phyloP scores from a whole-genome alignment of 1,140 invertebrate genomes.

The Caerostris extrusa region DNA sequence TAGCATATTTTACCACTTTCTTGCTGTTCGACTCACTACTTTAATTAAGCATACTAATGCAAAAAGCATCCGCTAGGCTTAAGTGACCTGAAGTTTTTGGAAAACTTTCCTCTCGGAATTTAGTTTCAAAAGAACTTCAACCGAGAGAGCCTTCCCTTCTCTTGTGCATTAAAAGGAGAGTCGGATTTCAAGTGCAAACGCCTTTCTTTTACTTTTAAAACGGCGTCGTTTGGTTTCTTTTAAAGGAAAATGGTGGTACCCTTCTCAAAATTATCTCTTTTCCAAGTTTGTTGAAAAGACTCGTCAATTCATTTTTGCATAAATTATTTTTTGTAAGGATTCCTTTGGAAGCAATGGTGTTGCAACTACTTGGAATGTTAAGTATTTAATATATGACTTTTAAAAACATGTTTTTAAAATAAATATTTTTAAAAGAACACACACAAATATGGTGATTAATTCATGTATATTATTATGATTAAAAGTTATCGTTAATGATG shows the following conservation, averaged over 20 bases:
- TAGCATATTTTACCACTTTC: conserved; percentile 68
- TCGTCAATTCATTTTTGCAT: background rate
- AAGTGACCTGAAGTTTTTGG: conserved; percentile 20
- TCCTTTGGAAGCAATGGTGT: no score
- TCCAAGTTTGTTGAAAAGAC: background rate
- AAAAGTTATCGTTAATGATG: no score
- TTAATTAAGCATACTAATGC: conserved; percentile 69
- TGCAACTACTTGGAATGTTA: no score
- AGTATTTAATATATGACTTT: no score
- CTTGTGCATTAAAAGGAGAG: background rate
- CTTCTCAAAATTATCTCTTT: background rate
- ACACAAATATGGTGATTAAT: no score
- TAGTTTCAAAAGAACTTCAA: conserved; percentile 24
- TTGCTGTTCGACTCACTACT: conserved; percentile 1
- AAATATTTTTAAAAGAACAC: no score
- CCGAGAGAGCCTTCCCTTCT: background rate
- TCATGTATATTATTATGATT: no score
- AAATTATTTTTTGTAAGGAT: background rate
- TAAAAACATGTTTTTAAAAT: no score
- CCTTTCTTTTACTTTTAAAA: conserved; percentile 1
- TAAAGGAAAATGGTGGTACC: background rate
- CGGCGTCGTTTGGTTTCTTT: conserved; percentile 14
- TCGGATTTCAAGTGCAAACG: background rate
- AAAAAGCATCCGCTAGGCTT: background rate
- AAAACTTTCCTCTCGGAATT: conserved; percentile 38